These are phyloP conservation scores for Thryonomys swinderianus DNA, from an alignment of 2,113 vertebrate species.

Conservation along the genomic window DNA sequence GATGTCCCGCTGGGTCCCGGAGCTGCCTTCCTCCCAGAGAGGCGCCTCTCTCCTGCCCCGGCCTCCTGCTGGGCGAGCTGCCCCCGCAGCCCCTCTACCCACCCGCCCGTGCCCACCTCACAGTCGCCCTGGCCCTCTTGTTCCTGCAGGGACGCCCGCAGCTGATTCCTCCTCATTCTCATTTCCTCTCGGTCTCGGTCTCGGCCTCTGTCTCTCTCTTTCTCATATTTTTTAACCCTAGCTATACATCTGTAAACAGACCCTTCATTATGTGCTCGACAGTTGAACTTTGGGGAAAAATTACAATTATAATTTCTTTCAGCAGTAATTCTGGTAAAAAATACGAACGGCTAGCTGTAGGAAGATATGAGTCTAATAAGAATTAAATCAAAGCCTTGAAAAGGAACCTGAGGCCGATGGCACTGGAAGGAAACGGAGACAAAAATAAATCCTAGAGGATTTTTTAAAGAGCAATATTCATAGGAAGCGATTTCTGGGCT, in stretches of 20 bases:
- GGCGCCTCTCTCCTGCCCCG: neutral
- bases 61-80: neutral
- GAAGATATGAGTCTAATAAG: neutral
- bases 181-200: neutral
- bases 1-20: neutral
- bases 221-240: neutral
- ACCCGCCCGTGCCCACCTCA: neutral
- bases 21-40: neutral
- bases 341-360: neutral
- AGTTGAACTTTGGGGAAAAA: neutral
- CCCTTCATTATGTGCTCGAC: neutral
- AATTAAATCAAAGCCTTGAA: slow-evolving; percentile 29
- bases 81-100: neutral
- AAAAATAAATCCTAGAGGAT: neutral
- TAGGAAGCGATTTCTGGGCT: neutral
- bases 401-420: neutral
- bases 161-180: neutral
- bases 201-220: neutral
- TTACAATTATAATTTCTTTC: neutral
- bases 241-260: neutral
- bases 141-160: neutral
- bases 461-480: neutral
- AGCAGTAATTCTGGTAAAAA: neutral
- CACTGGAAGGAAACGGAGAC: neutral
- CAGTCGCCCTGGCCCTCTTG: neutral